Conservation (phyloP, 1,140 invertebrate species). For the Wasmannia auropunctata region DNA sequence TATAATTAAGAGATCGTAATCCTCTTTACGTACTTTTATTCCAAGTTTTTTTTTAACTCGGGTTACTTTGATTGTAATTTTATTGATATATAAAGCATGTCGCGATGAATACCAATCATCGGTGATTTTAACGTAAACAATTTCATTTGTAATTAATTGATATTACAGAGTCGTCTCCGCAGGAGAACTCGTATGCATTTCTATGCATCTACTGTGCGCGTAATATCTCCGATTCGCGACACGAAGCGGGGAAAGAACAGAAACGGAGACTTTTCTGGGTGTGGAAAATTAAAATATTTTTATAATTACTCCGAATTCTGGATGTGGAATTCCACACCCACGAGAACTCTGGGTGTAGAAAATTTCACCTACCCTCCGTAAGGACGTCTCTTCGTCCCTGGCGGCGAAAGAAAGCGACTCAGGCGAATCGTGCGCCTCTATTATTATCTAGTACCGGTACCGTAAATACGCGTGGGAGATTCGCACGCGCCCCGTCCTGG, state of each 20-base stretch:
- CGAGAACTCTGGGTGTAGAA: too few relatives aligned
- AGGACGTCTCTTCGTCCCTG: too few relatives aligned
- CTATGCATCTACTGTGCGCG: not conserved
- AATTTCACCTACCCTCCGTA: too few relatives aligned
- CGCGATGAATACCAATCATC: not conserved
- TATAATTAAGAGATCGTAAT: not conserved
- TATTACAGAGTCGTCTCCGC: not conserved
- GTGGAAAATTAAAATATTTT: too few relatives aligned
- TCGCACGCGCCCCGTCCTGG: not conserved
- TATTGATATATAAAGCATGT: not conserved
- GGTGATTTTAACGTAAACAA: not conserved
- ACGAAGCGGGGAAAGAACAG: not conserved
- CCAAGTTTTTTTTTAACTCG: not conserved
- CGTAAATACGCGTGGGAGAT: conserved; percentile 28
- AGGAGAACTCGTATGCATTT: not conserved
- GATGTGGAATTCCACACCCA: too few relatives aligned
- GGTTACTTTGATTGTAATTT: not conserved
- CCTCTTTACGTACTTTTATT: not conserved
- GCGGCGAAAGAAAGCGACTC: not conserved
- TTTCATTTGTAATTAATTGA: not conserved
- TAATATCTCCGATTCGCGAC: not conserved
- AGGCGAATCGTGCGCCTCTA: not conserved
- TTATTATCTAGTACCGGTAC: conserved; percentile 16
- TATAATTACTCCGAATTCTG: too few relatives aligned
- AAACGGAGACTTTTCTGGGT: too few relatives aligned